Evolutionary conservation across 2,113 vertebrate species (phyloP).

Genomic region (Daboia siamensis): DNA sequence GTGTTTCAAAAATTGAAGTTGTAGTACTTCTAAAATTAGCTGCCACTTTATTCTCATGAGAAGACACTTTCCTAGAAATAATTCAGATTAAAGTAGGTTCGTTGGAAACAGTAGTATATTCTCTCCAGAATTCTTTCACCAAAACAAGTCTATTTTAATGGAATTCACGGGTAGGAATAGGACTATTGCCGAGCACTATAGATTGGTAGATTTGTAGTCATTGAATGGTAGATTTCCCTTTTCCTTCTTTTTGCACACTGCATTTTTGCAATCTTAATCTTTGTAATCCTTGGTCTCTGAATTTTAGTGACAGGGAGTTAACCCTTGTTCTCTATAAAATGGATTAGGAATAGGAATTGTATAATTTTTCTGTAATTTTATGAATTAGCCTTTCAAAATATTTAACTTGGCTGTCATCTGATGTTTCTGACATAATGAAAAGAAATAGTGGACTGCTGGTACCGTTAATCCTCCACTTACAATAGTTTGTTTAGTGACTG

Average conservation of each 20-base stretch:
- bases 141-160: background rate
- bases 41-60: background rate
- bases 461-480: too few relatives aligned
- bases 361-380: background rate
- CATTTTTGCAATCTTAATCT: background rate
- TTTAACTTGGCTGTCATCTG: conserved; percentile 6
- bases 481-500: too few relatives aligned
- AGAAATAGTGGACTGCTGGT: background rate
- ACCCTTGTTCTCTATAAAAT: background rate
- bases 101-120: background rate
- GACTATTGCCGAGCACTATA: background rate
- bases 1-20: background rate
- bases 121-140: background rate
- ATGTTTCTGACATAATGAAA: background rate
- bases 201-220: too few relatives aligned
- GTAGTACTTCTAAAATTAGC: background rate
- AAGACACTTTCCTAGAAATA: background rate
- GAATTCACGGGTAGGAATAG: background rate
- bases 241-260: background rate
- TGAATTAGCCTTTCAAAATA: background rate
- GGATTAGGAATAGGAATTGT: background rate
- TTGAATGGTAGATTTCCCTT: background rate
- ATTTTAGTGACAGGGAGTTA: background rate
- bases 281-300: too few relatives aligned
- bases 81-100: background rate